These are phyloP conservation scores for Cyclophora punctaria DNA, from an alignment of 2,888 invertebrate genomes.

Conservation along the genomic window DNA sequence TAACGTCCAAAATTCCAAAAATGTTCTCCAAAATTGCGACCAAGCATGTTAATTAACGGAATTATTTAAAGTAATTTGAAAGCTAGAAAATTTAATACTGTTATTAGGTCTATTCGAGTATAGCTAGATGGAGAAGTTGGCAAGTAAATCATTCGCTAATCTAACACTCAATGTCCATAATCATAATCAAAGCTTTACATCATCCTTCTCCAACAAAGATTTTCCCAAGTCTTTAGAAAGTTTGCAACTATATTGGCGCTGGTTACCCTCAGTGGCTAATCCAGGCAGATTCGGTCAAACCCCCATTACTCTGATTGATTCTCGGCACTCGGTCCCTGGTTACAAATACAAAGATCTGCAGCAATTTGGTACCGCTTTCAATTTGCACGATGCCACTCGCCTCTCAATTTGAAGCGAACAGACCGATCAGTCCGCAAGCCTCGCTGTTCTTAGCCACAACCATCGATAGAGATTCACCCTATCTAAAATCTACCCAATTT, in stretches of 20 bases:
- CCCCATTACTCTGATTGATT: conserved; percentile 71
- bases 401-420: conserved; percentile 53
- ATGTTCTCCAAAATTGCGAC: no score
- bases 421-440: conserved; percentile 28
- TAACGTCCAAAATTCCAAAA: no score
- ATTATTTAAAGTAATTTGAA: no score
- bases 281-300: conserved; percentile 59
- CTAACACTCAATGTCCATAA: no score
- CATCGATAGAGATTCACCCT: conserved; percentile 6
- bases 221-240: conserved; percentile 27
- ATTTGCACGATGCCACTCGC: conserved; percentile 58
- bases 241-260: conserved; percentile 29
- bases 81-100: no score
- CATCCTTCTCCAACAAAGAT: no score
- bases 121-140: no score
- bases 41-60: no score
- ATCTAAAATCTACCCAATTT: conserved; percentile 10
- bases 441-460: conserved; percentile 13
- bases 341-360: conserved; percentile 66
- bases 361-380: conserved; percentile 65
- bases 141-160: no score
- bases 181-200: no score
- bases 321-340: conserved; percentile 48
- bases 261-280: conserved; percentile 53
- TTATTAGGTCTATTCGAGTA: no score